Percentiles rank a stretch among this genome's conserved stretches.
Conservation (phyloP, 2,113 vertebrate species). For the Ramphastos sulfuratus region DNA sequence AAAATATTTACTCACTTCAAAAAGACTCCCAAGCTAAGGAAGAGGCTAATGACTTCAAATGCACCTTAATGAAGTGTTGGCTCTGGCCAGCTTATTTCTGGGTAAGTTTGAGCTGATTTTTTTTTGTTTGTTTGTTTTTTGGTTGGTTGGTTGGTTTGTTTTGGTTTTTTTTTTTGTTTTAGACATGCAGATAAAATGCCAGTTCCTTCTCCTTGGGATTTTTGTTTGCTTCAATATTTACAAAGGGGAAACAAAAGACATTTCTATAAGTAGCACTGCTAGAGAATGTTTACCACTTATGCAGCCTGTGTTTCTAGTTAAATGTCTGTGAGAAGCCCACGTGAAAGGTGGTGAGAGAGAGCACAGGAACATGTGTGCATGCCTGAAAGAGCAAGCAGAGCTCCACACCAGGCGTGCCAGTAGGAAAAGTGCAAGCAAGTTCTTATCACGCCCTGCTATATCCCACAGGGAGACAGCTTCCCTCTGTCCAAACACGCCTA, state of each 20-base stretch:
- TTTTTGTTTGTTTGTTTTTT: neutral
- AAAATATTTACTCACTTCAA: neutral
- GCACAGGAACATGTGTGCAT: neutral
- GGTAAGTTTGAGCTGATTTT: neutral
- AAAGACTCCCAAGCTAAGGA: neutral
- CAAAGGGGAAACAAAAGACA: neutral
- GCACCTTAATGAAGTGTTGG: neutral
- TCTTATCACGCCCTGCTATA: neutral
- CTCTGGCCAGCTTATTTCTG: neutral
- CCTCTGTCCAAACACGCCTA: neutral
- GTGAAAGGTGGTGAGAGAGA: neutral
- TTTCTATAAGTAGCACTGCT: neutral
- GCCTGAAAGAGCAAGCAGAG: neutral
- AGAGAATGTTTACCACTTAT: slow-evolving; percentile 20
- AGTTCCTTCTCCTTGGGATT: neutral
- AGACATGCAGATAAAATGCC: neutral
- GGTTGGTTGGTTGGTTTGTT: too few relatives aligned
- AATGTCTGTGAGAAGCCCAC: slow-evolving; percentile 19
- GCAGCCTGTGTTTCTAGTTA: slow-evolving; percentile 2
- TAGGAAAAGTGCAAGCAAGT: neutral
- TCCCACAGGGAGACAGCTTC: neutral
- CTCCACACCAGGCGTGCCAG: rapidly evolving
- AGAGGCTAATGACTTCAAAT: neutral
- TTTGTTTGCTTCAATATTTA: neutral
- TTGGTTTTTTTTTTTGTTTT: neutral